Evolutionary conservation across 2,888 invertebrate species (phyloP), one percentile per base, ranked within the genome.

Genomic region (Cosmia trapezina): DNA sequence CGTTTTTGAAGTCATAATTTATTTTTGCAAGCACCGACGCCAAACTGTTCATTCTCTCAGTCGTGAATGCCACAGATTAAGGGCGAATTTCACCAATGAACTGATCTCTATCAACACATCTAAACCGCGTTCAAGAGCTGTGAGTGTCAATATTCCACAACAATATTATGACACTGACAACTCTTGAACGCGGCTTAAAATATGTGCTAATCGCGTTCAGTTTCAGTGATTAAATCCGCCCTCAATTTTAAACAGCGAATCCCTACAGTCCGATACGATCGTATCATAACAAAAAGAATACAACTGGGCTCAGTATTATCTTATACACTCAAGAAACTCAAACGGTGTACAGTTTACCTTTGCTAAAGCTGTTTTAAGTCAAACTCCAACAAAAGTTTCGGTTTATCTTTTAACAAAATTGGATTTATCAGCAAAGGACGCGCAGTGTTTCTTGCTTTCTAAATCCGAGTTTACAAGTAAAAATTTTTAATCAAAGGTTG

Each of bases 341-440:
- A 51, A 53, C 45, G 28, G n/a, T 51, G 5, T 45, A 45, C 22
- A 28, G 45, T 43, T 76, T 59, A 59, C 37, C n/a, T 45, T 49
- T 73, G 43, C 33, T 76, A 14, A 37, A 76, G 56, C 51, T 77
- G 5, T 68, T 67, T 74, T 41, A 45, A 77, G 37, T 19, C 9
- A 45, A 76, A 66, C 28, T 68, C 51, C 37, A 77, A 59, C 28
- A 76, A 68, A 59, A 69, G 57, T 68, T 76, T 49, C 8, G 28
- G 28, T 53, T 77, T 41, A 47, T 59, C 57, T 69, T 67, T n/a
- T 28, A 51, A 43, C 59, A 60, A 70, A 60, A 69, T 33, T 51
- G 8, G n/a, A 59, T 59, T 59, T 47, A 59, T 60, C 51, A 41
- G 41, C 22, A 41, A 43, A 47, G 45, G 7, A 59, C 37, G 14